phyloP scores from a whole-genome alignment of 2,888 invertebrate genomes.

The Apamea monoglypha region DNA sequence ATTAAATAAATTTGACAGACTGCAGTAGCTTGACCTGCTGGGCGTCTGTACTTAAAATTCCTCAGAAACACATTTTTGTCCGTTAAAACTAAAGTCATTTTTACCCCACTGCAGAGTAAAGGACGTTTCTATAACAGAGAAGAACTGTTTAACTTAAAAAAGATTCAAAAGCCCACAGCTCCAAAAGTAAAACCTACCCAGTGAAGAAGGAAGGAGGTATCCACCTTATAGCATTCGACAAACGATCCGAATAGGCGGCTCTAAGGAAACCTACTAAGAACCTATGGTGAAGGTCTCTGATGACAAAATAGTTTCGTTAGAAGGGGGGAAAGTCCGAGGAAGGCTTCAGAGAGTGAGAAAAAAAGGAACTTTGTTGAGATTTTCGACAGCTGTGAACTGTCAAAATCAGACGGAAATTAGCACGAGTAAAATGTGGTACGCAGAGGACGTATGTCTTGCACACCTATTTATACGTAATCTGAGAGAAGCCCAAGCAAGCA shows the following conservation, averaged over 20 bases:
- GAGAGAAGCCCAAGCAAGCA: slow-evolving; percentile 7
- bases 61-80: not conserved
- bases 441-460: not conserved
- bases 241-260: not conserved
- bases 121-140: not conserved
- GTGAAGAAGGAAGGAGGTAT: not conserved
- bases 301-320: not conserved
- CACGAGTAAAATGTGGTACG: not conserved
- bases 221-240: not conserved
- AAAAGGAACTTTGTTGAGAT: not conserved
- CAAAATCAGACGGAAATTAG: not conserved
- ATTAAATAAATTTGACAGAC: no score
- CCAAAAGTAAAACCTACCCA: not conserved
- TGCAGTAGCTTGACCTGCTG: no score
- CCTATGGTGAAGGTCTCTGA: not conserved
- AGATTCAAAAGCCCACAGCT: not conserved
- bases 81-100: not conserved
- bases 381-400: not conserved
- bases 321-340: not conserved
- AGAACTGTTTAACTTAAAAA: not conserved
- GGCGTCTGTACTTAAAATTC: not conserved
- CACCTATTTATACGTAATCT: slow-evolving; percentile 3
- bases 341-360: not conserved
- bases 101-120: not conserved
- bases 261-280: not conserved